phyloP scores from a whole-genome alignment of 1,140 invertebrate genomes.

The Zaprionus davidi region DNA sequence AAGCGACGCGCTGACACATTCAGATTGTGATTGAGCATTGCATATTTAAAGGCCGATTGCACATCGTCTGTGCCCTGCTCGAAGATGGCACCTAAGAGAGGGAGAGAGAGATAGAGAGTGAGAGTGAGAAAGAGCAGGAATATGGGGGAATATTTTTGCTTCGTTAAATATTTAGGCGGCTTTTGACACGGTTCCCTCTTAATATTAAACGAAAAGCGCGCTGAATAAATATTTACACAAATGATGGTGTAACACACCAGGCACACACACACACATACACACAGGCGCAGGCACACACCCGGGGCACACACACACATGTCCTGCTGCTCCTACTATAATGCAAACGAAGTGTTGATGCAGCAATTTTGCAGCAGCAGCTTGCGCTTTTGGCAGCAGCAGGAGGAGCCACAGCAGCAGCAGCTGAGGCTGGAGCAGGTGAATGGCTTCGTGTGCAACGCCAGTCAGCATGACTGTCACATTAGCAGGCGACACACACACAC shows the following conservation, averaged over 20 bases:
- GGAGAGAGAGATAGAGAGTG: background rate
- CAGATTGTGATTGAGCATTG: conserved; percentile 92
- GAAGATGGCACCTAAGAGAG: conserved; percentile 91
- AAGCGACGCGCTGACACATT: conserved; percentile 90
- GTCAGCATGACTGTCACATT: conserved; percentile 82
- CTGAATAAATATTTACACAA: conserved; percentile 78
- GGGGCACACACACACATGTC: conserved; percentile 12
- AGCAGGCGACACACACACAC: conserved; percentile 50
- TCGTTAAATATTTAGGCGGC: conserved; percentile 81
- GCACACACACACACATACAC: conserved; percentile 29
- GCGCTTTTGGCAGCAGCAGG: conserved; percentile 59
- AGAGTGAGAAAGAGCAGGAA: background rate
- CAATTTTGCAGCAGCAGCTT: conserved; percentile 68
- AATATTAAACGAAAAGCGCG: conserved; percentile 79
- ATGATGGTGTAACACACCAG: conserved; percentile 65
- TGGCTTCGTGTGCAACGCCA: conserved; percentile 73
- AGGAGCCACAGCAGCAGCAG: conserved; percentile 22
- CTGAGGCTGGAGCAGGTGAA: conserved; percentile 37
- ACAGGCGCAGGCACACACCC: conserved; percentile 1
- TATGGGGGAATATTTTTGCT: conserved; percentile 64
- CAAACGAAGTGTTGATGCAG: conserved; percentile 80
- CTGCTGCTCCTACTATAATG: conserved; percentile 54
- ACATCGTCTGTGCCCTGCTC: conserved; percentile 95
- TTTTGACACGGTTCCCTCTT: conserved; percentile 76
- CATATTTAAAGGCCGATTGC: conserved; percentile 94